Evolutionary conservation across 2,888 invertebrate species (phyloP).

Genomic region (Eurytoma californica): DNA sequence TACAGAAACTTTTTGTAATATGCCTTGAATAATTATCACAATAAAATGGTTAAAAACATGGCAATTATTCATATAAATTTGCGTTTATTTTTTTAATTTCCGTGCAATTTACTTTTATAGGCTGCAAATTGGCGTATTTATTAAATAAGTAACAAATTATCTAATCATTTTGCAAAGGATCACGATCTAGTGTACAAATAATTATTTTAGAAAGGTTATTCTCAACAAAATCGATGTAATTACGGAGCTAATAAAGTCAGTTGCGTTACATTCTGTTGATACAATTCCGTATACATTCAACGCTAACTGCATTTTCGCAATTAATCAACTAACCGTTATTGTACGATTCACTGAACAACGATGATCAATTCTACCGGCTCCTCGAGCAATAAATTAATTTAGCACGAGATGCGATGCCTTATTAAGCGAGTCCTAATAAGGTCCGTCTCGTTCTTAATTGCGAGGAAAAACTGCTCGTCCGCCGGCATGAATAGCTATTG

Average conservation of each 20-base stretch:
- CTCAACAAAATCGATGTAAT: no score
- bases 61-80: no score
- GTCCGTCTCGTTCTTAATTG: slow-evolving; percentile 52
- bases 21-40: no score
- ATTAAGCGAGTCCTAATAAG: slow-evolving; percentile 56
- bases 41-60: no score
- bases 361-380: not conserved
- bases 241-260: no score
- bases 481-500: slow-evolving; percentile 10
- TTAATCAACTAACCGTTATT: slow-evolving; percentile 11
- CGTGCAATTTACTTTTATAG: no score
- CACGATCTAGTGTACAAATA: not conserved
- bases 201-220: no score
- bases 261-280: no score
- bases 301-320: not conserved
- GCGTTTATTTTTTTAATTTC: no score
- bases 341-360: slow-evolving; percentile 7
- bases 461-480: slow-evolving; percentile 53
- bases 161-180: not conserved
- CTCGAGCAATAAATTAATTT: slow-evolving; percentile 56
- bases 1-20: no score
- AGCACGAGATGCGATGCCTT: slow-evolving; percentile 52
- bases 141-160: no score
- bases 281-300: not conserved
- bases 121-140: no score